Percentiles rank a stretch among this genome's conserved stretches.
Conservation (phyloP, 2,888 invertebrate species). For the Thymelicus lineola region DNA sequence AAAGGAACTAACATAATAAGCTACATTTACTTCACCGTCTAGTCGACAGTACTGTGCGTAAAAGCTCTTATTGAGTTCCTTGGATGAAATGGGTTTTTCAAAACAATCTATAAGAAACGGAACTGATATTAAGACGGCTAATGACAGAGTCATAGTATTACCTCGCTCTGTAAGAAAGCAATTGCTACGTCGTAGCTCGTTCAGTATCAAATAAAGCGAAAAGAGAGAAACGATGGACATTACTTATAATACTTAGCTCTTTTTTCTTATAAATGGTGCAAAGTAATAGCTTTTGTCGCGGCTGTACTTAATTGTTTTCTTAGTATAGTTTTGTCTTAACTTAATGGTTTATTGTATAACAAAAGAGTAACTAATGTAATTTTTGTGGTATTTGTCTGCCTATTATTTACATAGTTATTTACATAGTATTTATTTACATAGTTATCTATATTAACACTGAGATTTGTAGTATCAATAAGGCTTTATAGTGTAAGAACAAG, state of each 20-base stretch:
- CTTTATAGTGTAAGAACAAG: no score
- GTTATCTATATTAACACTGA: not conserved
- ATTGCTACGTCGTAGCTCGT: slow-evolving; percentile 29
- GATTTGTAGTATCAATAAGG: not conserved
- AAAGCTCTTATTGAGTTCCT: slow-evolving; percentile 2
- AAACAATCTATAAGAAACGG: slow-evolving; percentile 15
- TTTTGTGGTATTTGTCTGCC: no score
- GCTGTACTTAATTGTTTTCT: not conserved
- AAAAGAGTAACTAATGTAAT: no score
- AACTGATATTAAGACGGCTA: slow-evolving; percentile 2
- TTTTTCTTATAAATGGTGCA: not conserved
- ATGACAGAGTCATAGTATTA: slow-evolving; percentile 20
- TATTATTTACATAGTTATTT: not conserved
- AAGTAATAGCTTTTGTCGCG: not conserved
- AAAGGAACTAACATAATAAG: not conserved
- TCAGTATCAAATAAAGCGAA: slow-evolving; percentile 27
- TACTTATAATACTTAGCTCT: not conserved
- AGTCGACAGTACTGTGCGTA: not conserved
- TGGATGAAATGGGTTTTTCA: not conserved
- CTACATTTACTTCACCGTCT: not conserved
- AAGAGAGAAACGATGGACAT: not conserved
- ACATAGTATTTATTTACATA: not conserved
- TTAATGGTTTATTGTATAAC: no score
- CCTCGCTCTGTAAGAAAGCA: slow-evolving; percentile 24
- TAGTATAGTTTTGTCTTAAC: no score